Evolutionary conservation across 2,888 invertebrate species (phyloP).

Genomic region (Hesperia comma): DNA sequence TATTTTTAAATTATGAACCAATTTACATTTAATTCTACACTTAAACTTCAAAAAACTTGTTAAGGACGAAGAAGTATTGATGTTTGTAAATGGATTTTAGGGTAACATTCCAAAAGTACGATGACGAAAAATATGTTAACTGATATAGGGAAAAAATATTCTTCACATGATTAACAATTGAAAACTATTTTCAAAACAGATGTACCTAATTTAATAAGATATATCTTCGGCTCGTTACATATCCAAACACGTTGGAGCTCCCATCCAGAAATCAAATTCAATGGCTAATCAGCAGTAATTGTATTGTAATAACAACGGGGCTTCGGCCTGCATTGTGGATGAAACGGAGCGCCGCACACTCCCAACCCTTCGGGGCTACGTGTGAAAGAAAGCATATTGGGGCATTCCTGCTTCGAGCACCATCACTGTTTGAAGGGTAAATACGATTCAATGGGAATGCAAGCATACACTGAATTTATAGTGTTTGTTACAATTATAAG

Average conservation of each 20-base stretch:
- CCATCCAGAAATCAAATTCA: conserved; percentile 44
- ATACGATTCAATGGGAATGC: conserved; percentile 7
- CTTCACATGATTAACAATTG: too few species aligned
- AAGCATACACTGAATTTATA: not conserved
- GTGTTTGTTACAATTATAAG: too few species aligned
- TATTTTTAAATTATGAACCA: too few species aligned
- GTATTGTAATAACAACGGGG: conserved; percentile 49
- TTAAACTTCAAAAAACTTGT: too few species aligned
- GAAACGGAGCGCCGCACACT: conserved; percentile 45
- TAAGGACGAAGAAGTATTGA: too few species aligned
- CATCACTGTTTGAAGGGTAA: conserved; percentile 40
- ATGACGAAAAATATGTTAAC: too few species aligned
- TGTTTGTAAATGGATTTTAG: too few species aligned
- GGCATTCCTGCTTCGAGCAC: conserved; percentile 42
- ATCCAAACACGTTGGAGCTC: conserved; percentile 15
- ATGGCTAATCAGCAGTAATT: conserved; percentile 54
- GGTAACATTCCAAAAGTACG: too few species aligned
- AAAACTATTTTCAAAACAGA: too few species aligned
- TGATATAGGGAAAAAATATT: not conserved
- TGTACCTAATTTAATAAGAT: not conserved
- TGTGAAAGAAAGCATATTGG: conserved; percentile 57
- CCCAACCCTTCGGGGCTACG: conserved; percentile 49
- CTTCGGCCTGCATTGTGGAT: conserved; percentile 46
- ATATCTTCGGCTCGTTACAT: not conserved
- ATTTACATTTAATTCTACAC: too few species aligned